Conservation (phyloP, 2,888 invertebrate genomes). For the Pemphredon lugubris region DNA sequence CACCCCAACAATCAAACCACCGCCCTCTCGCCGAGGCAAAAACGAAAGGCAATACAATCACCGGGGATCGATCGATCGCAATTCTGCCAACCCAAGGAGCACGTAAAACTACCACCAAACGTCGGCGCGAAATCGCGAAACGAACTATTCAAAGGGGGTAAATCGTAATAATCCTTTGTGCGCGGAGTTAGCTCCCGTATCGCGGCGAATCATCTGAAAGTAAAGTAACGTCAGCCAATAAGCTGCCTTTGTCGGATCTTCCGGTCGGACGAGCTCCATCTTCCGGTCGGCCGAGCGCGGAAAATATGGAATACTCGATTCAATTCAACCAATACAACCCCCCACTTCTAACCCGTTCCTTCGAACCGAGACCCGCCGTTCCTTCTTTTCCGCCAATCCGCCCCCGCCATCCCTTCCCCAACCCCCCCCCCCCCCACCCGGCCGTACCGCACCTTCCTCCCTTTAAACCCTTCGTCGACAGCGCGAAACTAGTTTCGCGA, state of each 20-base stretch:
- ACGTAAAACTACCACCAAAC: too few relatives aligned
- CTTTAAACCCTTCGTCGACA: background rate
- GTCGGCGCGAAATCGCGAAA: conserved; percentile 4
- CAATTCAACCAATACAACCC: conserved; percentile 71
- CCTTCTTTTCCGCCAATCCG: background rate
- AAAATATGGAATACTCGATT: conserved; percentile 78
- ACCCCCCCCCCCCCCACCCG: background rate
- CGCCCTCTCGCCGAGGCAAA: too few relatives aligned
- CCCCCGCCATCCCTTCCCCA: conserved; percentile 14
- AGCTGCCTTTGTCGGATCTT: conserved; percentile 78
- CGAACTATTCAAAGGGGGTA: conserved; percentile 48
- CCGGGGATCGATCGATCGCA: too few relatives aligned
- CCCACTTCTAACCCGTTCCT: background rate
- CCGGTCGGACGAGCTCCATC: conserved; percentile 72
- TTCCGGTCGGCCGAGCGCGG: conserved; percentile 73
- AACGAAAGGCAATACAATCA: too few relatives aligned
- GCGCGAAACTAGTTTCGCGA: conserved; percentile 47
- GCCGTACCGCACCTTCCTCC: background rate
- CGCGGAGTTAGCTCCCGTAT: conserved; percentile 24
- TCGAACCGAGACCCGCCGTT: background rate
- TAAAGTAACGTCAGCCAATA: conserved; percentile 75
- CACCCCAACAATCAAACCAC: too few relatives aligned
- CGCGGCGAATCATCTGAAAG: conserved; percentile 60
- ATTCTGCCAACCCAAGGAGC: too few relatives aligned
- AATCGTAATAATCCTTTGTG: conserved; percentile 62